Evolutionary conservation across 1,140 invertebrate species (phyloP), one percentile per base, ranked within the genome.

Genomic region (Orius insidiosus): DNA sequence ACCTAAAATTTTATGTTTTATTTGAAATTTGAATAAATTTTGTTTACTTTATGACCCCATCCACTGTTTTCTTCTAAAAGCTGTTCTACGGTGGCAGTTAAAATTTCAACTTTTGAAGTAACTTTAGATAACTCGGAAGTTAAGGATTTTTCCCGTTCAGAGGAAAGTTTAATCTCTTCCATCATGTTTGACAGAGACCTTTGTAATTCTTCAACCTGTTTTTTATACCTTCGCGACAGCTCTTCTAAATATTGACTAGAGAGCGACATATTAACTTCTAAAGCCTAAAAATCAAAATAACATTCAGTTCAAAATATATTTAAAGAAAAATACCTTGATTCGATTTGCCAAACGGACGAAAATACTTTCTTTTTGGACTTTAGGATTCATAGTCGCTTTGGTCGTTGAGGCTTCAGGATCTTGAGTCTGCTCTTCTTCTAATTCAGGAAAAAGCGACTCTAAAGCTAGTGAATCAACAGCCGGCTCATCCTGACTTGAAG

Each of bases 201-300:
- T 54, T 90, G 83, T 46, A 93, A 85, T 58, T 96, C 90, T 61
- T 97, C 92, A 24, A 92, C 87, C 67, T 98, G 92, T 50, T 87
- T 87, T 54, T 94, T 93, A 62, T 96, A 97, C 35, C 89, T 71
- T 32, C 82, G 75, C 61, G 87, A 94, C 38, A 98, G 62, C 60
- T 97, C 90, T 62, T 96, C 89, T 39, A 98, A 66, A 63, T 97
- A 97, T 56, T 94, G 87, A 48, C 84, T 84, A 49, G 86, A 94
- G 2, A 98, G 66, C 2, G 90, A 93, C 75, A 98, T 90, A 63
- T 98, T 98, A 42, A 85, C 70, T 64, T 98, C 94, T 47, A 98
- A 66, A 47, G 80, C 77, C 75, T 85, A 63, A 54, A 72, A 71
- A 53, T n/a, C n/a, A 55, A 43, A 52, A 47, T 56, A 43, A 39